Base-by-base conservation (phyloP, 2,113 vertebrate genomes). In the Butorides virescens region DNA sequence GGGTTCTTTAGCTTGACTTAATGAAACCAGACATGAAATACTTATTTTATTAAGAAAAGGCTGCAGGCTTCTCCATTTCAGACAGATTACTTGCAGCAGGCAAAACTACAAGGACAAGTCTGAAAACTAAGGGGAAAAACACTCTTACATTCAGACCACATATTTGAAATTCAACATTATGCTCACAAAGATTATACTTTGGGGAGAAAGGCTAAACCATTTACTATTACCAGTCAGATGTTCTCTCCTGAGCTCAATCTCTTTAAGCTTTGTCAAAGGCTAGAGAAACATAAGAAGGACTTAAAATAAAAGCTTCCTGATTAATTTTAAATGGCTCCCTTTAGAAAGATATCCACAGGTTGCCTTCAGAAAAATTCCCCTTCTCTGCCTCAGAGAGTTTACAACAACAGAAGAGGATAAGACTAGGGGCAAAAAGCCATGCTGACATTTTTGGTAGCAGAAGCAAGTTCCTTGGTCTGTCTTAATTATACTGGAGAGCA, bases 381-480 rank as follows among this genome's bases (percentile, higher is more conserved):
- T 73, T 80, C 79, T 55, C 52, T 90, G 46, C 62, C 58, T 92
- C 42, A 8, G 65, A 30, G 2, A 59, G 56, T 75, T 81, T 78
- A 58, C 42, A 68, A n/a, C 53, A 86, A 67, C 6, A 62, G 30
- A 65, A 73, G 39, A 95, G 46, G 42, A 4, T 49, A 88, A 59
- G 34, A 81, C 73, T 65, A 36, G 30, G 2, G 66, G 67, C 74
- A 88, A 70, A 93, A 94, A 65, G 39, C 82, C 47, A 22, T 52
- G 50, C 34, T 91, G 79, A 84, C 72, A 67, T 90, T 93, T 94
- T 44, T 61, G 73, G 86, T 19, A 94, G 52, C 80, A 96, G 66
- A 86, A 91, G 58, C 32, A 76, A 93, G 59, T 85, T 94, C 77
- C 82, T 93, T 77, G 27, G 72, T 65, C 47, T 81, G 53, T 81